Evolutionary conservation across 2,113 vertebrate species (phyloP).

Genomic region (Cheilinus undulatus): DNA sequence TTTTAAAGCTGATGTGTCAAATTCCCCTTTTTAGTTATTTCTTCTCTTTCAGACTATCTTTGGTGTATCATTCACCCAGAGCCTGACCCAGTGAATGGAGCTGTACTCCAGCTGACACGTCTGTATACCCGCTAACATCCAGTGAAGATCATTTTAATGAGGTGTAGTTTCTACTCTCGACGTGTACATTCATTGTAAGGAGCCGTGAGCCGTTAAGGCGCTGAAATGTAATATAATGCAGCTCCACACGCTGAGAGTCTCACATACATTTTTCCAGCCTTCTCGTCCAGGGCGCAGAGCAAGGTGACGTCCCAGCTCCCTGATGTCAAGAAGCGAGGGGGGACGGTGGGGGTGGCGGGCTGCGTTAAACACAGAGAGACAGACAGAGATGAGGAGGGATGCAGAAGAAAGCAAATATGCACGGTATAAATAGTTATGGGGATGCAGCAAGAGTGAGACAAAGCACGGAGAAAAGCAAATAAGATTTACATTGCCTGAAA

Average conservation of each 20-base stretch:
- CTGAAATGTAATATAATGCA: constrained; percentile 10
- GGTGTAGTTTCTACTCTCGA: not conserved
- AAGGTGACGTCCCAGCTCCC: constrained; percentile 87
- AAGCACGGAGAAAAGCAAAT: not conserved
- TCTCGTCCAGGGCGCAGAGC: constrained; percentile 84
- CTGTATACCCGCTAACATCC: constrained; percentile 6
- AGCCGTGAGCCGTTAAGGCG: constrained; percentile 1
- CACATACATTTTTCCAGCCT: constrained; percentile 84
- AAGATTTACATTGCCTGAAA: no score
- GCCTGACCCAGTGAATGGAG: constrained; percentile 3
- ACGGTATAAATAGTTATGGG: constrained; percentile 51
- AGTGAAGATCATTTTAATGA: constrained; percentile 29
- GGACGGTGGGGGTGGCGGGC: constrained; percentile 75
- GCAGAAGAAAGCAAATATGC: constrained; percentile 10
- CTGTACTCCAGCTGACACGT: not conserved
- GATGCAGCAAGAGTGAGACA: constrained; percentile 24
- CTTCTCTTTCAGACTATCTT: not conserved
- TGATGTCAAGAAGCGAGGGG: constrained; percentile 86
- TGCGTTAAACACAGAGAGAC: constrained; percentile 57
- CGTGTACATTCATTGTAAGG: constrained; percentile 13
- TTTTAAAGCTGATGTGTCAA: constrained; percentile 17
- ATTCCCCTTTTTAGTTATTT: not conserved
- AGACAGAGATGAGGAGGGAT: constrained; percentile 39
- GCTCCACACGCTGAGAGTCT: constrained; percentile 29
- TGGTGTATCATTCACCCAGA: not conserved